Percentiles rank a stretch among this genome's conserved stretches.
phyloP scores from a whole-genome alignment of 2,113 vertebrate species.

The Poeciliopsis turrubarensis region DNA sequence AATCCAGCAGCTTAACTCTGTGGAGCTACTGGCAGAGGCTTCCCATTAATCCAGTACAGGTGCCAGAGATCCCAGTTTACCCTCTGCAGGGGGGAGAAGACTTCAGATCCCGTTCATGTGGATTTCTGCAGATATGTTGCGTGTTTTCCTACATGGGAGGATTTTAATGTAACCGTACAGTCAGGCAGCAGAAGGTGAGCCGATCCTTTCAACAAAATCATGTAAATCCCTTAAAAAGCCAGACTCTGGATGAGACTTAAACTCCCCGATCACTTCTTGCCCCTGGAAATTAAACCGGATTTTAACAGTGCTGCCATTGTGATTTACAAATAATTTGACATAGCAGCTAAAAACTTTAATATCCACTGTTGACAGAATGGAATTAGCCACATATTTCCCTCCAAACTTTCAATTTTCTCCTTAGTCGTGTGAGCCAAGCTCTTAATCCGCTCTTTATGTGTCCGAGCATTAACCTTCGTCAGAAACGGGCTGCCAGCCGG shows the following conservation, averaged over 20 bases:
- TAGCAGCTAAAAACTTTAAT: conserved; percentile 90
- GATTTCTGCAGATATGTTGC: not conserved
- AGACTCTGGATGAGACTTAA: conserved; percentile 69
- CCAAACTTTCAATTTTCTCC: conserved; percentile 81
- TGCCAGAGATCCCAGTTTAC: conserved; percentile 83
- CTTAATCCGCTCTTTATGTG: conserved; percentile 87
- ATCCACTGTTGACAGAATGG: conserved; percentile 98
- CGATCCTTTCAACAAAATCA: conserved; percentile 33
- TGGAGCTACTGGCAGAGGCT: conserved; percentile 87
- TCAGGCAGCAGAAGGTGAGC: not conserved
- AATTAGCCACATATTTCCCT: conserved; percentile 91
- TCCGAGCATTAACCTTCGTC: conserved; percentile 75
- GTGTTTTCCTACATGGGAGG: not conserved
- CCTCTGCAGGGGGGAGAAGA: conserved; percentile 10
- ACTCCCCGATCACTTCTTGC: conserved; percentile 67
- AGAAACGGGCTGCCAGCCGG: conserved; percentile 62
- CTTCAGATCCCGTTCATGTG: not conserved
- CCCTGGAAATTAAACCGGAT: conserved; percentile 84
- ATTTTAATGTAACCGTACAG: not conserved
- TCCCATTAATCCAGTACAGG: conserved; percentile 92
- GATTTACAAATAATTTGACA: conserved; percentile 79
- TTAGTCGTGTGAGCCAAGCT: conserved; percentile 79
- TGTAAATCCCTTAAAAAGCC: conserved; percentile 55
- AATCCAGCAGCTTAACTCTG: conserved; percentile 90
- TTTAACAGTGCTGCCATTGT: conserved; percentile 93